phyloP scores from a whole-genome alignment of 2,797 vertebrate genomes.

The Lithobates sylvaticus region DNA sequence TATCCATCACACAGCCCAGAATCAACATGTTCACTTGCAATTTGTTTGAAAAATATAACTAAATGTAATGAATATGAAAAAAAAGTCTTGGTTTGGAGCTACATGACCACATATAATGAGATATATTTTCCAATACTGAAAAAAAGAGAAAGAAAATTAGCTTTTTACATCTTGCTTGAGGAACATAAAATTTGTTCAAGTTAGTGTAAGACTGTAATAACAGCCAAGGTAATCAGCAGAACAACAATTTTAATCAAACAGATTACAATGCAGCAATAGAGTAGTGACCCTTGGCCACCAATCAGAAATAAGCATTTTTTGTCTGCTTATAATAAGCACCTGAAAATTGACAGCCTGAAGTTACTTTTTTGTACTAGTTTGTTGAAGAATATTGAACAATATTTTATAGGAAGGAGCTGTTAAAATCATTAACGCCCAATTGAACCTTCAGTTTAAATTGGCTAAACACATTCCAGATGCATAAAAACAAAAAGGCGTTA shows the following conservation, averaged over 20 bases:
- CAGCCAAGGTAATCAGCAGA: background rate
- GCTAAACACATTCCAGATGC: too few species aligned
- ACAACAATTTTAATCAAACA: background rate
- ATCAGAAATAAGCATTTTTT: too few species aligned
- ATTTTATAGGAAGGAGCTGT: too few species aligned
- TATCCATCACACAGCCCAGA: conserved; percentile 26
- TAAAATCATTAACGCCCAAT: too few species aligned
- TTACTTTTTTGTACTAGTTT: too few species aligned
- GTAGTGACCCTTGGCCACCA: background rate
- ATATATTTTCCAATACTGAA: conserved; percentile 14
- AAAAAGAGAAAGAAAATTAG: background rate
- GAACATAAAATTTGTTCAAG: background rate
- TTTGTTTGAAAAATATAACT: conserved; percentile 43
- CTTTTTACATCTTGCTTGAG: background rate
- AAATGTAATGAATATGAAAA: conserved; percentile 13
- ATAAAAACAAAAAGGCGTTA: too few species aligned
- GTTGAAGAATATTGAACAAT: too few species aligned
- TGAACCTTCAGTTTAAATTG: too few species aligned
- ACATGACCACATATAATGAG: conserved; percentile 1
- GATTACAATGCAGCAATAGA: too few species aligned
- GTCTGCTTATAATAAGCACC: too few species aligned
- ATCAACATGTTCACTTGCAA: conserved; percentile 24
- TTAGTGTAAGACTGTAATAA: background rate
- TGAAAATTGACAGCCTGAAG: too few species aligned
- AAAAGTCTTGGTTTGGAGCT: conserved; percentile 1